Percentiles rank a stretch among this genome's conserved stretches.
phyloP scores from a whole-genome alignment of 92 coral and sea anemone species.

The Palythoa grandis region DNA sequence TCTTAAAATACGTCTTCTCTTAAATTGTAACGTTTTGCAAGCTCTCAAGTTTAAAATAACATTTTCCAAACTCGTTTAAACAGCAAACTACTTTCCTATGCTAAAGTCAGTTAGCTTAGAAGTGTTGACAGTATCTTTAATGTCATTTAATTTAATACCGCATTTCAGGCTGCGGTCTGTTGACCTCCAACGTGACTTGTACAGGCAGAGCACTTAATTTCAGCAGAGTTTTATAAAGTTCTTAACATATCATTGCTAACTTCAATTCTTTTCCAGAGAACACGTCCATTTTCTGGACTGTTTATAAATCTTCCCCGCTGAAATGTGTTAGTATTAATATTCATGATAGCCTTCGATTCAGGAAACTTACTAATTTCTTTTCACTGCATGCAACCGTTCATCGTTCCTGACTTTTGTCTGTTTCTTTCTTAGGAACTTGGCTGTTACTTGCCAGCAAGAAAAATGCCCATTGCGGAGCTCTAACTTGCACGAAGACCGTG shows the following conservation, averaged over 20 bases:
- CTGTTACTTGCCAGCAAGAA: background rate
- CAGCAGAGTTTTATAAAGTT: background rate
- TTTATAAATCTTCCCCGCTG: slow-evolving; percentile 17
- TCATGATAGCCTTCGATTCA: slow-evolving; percentile 1
- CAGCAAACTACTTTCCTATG: no score
- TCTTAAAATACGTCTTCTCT: background rate
- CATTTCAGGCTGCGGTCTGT: slow-evolving; percentile 24
- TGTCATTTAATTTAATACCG: slow-evolving; percentile 6
- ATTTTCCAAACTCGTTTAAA: no score
- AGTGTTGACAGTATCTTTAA: background rate
- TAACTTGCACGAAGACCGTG: background rate
- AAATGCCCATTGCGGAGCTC: background rate
- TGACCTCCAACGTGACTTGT: background rate
- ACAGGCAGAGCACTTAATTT: background rate
- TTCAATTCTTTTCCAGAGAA: background rate
- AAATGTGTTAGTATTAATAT: slow-evolving; percentile 27
- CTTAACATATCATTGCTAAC: background rate
- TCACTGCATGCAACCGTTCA: background rate
- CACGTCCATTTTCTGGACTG: background rate
- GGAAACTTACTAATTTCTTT: slow-evolving; percentile 6
- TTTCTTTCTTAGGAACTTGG: background rate
- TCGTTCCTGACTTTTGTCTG: slow-evolving; percentile 7
- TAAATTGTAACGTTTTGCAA: background rate
- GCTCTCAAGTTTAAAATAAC: no score
- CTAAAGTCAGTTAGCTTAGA: no score